Base-by-base conservation (phyloP, 2,797 vertebrate species). In the Anguilla anguilla region DNA sequence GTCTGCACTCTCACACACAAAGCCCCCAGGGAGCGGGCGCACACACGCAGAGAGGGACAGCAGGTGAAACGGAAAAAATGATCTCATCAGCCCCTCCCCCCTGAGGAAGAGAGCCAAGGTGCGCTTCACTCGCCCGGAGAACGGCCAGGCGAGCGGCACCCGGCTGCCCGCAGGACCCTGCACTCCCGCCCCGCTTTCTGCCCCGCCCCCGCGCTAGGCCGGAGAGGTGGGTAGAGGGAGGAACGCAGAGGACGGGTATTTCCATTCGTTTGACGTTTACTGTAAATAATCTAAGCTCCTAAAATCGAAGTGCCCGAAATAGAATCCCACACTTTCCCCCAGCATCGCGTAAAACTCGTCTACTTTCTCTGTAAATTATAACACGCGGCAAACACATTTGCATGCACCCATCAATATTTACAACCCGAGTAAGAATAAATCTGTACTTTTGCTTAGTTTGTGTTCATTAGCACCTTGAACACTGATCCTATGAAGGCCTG, bases 41-140 rank as follows among this genome's bases (percentile, higher is more conserved):
- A 46, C 51, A 28, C 28, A 43, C 5, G 46, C 17, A 6, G 51
- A 81, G 22, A 15, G 74, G 55, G 35, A 86, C 72, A 59, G 53
- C 86, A 86, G 86, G 55, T 86, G 72, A 79, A 81, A 79, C 7
- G 17, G 72, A 49, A 87, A 51, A 69, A 87, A 87, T 53, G 61
- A 49, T 5, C 22, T 69, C 28, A 83, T 53, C 13, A 51, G 22
- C 86, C 51, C 25, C 7, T 3, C 46, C 49, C 81, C 1, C 39
- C 39, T 0, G 4, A 84, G 82, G 51, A 31, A 28, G 35, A 57
- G 6, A 6, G 51, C 82, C 53, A 43, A 39, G 53, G 53, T 59
- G 74, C 5, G 74, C 61, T 19, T 49, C 1, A 1, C 61, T 64
- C 0, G 46, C 39, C 59, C 43, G 74, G 5, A 55, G 25, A 28